Percentiles rank a stretch among this genome's conserved stretches.
Conservation (phyloP, 23 tunicate species). For the Halocynthia aurantium region DNA sequence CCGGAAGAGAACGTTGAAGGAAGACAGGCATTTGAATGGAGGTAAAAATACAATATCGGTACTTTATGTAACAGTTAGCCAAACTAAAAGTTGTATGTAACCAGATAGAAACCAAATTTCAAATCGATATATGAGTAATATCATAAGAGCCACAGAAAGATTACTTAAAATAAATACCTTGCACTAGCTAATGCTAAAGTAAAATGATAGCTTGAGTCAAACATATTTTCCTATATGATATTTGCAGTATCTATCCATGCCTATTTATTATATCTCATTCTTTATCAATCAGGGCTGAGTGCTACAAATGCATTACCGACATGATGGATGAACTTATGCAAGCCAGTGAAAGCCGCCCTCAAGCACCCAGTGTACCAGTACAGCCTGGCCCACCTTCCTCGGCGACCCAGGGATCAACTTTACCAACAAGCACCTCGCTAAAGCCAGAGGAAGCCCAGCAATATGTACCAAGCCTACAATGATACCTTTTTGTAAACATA, state of each 20-base stretch:
- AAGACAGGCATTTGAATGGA: slow-evolving; percentile 54
- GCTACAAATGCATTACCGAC: slow-evolving; percentile 78
- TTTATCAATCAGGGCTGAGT: slow-evolving; percentile 37
- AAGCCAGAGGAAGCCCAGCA: slow-evolving; percentile 72
- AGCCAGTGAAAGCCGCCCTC: slow-evolving; percentile 46
- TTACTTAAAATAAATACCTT: no score
- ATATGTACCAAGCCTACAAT: slow-evolving; percentile 11
- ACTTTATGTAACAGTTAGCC: background rate
- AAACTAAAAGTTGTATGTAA: background rate
- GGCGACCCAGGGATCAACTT: slow-evolving; percentile 13
- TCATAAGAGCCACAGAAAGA: no score
- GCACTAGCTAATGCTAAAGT: no score
- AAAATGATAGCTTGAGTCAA: no score
- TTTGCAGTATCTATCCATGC: no score
- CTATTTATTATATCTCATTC: no score
- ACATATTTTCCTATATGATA: no score
- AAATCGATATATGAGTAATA: no score
- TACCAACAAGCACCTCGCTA: slow-evolving; percentile 2
- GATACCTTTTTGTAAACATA: background rate
- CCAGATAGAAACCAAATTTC: background rate
- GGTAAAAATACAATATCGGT: slow-evolving; percentile 22
- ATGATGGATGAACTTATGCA: slow-evolving; percentile 69
- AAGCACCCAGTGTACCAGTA: slow-evolving; percentile 77
- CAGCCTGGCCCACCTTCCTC: slow-evolving; percentile 66
- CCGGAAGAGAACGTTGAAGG: slow-evolving; percentile 76